Percentiles rank a stretch among this genome's conserved stretches.
Evolutionary conservation across 2,888 invertebrate species (phyloP).

Genomic region (Tachina fera): DNA sequence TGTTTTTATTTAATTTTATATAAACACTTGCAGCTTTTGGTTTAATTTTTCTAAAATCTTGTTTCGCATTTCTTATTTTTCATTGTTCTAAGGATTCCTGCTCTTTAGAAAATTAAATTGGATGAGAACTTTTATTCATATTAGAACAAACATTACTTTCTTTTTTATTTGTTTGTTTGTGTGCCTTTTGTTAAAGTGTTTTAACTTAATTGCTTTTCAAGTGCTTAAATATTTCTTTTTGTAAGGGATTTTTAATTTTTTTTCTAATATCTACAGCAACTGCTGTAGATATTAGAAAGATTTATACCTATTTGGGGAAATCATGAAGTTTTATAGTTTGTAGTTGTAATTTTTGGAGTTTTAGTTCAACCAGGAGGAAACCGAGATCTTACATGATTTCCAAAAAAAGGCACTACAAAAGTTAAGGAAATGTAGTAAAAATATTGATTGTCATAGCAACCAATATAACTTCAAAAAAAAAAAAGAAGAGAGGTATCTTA

Average conservation of each 20-base stretch:
- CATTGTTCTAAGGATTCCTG: conserved; percentile 33
- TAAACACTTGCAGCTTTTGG: too few species aligned
- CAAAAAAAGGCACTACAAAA: too few species aligned
- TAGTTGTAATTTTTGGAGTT: too few species aligned
- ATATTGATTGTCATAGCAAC: too few species aligned
- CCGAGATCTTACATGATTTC: too few species aligned
- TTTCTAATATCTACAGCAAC: not conserved
- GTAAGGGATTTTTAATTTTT: not conserved
- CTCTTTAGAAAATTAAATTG: conserved; percentile 66
- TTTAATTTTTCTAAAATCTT: conserved; percentile 8
- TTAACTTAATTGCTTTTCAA: conserved; percentile 53
- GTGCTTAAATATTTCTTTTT: conserved; percentile 6
- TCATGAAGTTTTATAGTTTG: too few species aligned
- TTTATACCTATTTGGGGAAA: not conserved
- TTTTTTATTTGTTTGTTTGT: conserved; percentile 17
- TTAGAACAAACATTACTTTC: conserved; percentile 22
- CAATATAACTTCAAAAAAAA: too few species aligned
- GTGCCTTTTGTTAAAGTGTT: not conserved
- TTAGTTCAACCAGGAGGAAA: too few species aligned
- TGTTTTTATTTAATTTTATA: not conserved
- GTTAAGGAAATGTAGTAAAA: too few species aligned
- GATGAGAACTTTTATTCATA: conserved; percentile 61
- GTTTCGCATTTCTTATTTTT: not conserved
- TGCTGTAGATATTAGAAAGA: not conserved
- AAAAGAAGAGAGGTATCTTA: too few species aligned